A percentile compares a stretch with the other conserved stretches of the same genome.
Evolutionary conservation across 2,113 vertebrate genomes (phyloP).

Genomic region (Corythornis vintsioides): DNA sequence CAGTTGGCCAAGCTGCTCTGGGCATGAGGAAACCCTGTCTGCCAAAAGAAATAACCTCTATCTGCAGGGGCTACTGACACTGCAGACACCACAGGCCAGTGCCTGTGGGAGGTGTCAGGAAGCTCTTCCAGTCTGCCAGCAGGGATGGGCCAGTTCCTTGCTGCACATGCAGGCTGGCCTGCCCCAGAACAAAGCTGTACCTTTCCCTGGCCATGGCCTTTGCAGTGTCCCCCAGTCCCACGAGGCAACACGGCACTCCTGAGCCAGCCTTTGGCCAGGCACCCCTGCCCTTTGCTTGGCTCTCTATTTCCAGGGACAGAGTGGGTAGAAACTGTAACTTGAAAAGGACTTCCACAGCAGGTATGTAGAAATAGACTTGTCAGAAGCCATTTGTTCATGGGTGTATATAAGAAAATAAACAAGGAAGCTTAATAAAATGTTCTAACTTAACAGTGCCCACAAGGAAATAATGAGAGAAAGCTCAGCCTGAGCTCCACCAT

Average conservation of each 20-base stretch:
- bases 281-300: not conserved
- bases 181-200: not conserved
- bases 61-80: not conserved
- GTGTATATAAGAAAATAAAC: not conserved
- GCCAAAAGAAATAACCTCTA: not conserved
- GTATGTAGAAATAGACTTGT: not conserved
- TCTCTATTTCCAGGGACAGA: not conserved
- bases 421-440: not conserved
- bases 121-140: not conserved
- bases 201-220: not conserved
- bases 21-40: not conserved
- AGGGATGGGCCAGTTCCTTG: not conserved
- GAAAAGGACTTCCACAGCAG: not conserved
- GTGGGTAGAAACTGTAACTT: not conserved
- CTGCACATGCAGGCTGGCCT: not conserved
- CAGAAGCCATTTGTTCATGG: not conserved
- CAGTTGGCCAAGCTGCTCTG: not conserved
- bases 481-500: not conserved
- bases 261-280: not conserved
- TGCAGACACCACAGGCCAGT: not conserved
- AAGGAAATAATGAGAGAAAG: not conserved
- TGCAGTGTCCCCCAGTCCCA: not conserved
- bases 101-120: not conserved
- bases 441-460: not conserved
- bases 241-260: not conserved